Evolutionary conservation across 2,888 invertebrate species (phyloP).

Genomic region (Quadroppia sp.): DNA sequence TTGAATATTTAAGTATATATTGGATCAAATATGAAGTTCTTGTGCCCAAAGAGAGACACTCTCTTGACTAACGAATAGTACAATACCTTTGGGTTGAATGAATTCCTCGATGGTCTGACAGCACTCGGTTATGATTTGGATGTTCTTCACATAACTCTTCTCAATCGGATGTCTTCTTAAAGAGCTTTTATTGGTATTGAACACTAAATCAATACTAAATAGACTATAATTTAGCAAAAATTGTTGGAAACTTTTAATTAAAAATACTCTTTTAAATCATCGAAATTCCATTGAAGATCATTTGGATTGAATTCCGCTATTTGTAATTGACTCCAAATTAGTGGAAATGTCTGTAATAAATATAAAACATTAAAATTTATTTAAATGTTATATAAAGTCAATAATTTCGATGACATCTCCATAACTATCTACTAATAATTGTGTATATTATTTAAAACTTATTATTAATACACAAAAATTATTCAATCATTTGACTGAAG

Average conservation of each 20-base stretch:
- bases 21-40: no score
- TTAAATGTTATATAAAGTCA: not conserved
- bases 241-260: not conserved
- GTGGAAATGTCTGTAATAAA: not conserved
- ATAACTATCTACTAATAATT: no score
- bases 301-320: not conserved
- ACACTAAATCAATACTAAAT: not conserved
- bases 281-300: not conserved
- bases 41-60: no score
- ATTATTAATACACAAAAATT: no score
- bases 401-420: no score
- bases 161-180: not conserved
- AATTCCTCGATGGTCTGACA: conserved; percentile 74
- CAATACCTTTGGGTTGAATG: conserved; percentile 67
- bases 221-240: not conserved
- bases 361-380: not conserved
- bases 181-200: not conserved
- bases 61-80: no score
- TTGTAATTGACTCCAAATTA: not conserved
- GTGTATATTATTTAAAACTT: no score
- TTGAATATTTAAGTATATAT: not conserved
- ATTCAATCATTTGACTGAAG: no score
- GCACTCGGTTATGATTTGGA: conserved; percentile 59
- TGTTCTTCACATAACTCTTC: not conserved
- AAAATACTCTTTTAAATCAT: not conserved